Conservation (phyloP, 2,888 invertebrate genomes). For the Sericinus montela region DNA sequence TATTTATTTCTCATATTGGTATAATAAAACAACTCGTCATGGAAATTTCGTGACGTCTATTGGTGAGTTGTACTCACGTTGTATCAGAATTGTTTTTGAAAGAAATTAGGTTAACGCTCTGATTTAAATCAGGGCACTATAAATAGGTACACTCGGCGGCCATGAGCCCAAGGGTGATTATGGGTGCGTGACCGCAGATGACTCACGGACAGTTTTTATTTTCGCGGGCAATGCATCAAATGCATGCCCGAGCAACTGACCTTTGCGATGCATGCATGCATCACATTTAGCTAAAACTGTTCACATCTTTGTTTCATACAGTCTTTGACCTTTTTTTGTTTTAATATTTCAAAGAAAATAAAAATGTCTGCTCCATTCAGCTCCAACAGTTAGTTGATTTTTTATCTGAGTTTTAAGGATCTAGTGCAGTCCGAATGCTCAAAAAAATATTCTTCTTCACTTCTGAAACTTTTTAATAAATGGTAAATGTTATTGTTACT, state of each 20-base stretch:
- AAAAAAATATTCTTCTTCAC: too few relatives aligned
- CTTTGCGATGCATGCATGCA: not conserved
- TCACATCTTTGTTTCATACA: not conserved
- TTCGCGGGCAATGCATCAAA: not conserved
- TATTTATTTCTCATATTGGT: too few relatives aligned
- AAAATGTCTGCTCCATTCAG: too few relatives aligned
- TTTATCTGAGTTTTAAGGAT: too few relatives aligned
- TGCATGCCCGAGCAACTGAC: not conserved
- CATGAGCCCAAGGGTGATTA: not conserved
- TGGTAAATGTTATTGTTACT: too few relatives aligned
- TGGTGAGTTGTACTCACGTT: not conserved
- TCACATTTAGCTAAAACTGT: not conserved
- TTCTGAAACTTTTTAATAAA: too few relatives aligned
- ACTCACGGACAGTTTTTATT: conserved; percentile 9
- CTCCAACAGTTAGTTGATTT: too few relatives aligned
- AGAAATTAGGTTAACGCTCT: not conserved
- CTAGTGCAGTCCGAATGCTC: too few relatives aligned
- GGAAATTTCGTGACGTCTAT: not conserved
- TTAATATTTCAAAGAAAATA: not conserved
- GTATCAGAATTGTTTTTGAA: too few relatives aligned
- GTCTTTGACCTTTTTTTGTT: not conserved
- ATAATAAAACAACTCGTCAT: not conserved
- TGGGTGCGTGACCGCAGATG: conserved; percentile 9
- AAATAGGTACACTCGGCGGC: not conserved
- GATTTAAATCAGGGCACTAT: not conserved